phyloP scores from a whole-genome alignment of 2,888 invertebrate genomes.

The Baronia brevicornis region DNA sequence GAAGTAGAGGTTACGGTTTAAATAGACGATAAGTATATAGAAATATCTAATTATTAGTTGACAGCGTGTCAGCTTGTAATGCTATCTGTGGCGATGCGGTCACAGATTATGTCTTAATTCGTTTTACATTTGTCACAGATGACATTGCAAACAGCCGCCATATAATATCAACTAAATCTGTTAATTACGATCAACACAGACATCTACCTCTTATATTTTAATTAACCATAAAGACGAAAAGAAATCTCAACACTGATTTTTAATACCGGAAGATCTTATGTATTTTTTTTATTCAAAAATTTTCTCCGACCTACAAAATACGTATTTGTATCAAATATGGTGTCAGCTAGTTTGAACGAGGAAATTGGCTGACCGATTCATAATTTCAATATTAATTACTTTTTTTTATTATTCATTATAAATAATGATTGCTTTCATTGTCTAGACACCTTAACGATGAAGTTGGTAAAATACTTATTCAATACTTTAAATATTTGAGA shows the following conservation, averaged over 20 bases:
- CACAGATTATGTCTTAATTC: no score
- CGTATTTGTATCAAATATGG: slow-evolving; percentile 71
- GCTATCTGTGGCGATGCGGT: not conserved
- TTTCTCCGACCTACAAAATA: slow-evolving; percentile 66
- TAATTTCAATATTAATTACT: slow-evolving; percentile 38
- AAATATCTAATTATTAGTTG: slow-evolving; percentile 62
- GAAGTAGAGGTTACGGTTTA: slow-evolving; percentile 67
- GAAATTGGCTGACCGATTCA: slow-evolving; percentile 60
- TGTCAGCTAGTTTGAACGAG: slow-evolving; percentile 64
- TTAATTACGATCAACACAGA: slow-evolving; percentile 68
- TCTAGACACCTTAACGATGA: slow-evolving; percentile 60
- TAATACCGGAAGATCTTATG: slow-evolving; percentile 69
- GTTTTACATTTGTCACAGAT: slow-evolving; percentile 13
- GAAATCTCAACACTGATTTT: slow-evolving; percentile 61
- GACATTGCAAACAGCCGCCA: slow-evolving; percentile 12
- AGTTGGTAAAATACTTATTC: slow-evolving; percentile 73
- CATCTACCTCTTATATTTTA: slow-evolving; percentile 68
- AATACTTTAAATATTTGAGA: slow-evolving; percentile 64
- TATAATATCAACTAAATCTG: slow-evolving; percentile 70
- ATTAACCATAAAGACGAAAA: slow-evolving; percentile 70
- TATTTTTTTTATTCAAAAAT: slow-evolving; percentile 54
- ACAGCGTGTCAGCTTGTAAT: slow-evolving; percentile 14
- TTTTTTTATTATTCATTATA: slow-evolving; percentile 50
- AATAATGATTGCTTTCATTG: slow-evolving; percentile 71
- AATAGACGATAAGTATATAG: slow-evolving; percentile 72